Conservation (phyloP, 2,888 invertebrate species). For the Idaea aversata region DNA sequence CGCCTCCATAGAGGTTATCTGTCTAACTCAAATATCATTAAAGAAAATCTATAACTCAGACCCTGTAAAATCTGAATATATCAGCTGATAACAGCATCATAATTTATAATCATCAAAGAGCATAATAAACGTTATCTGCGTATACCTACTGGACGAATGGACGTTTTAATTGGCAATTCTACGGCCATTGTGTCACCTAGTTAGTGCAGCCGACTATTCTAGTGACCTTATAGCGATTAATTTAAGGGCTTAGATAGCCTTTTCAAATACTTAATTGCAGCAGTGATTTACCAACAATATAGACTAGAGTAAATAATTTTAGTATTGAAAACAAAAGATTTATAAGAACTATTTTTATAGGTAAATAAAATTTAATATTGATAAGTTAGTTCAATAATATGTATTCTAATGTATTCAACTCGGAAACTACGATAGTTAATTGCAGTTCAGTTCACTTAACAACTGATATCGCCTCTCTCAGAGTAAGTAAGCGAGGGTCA, state of each 20-base stretch:
- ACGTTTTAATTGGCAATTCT: background rate
- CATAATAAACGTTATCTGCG: too few relatives aligned
- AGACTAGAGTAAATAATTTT: too few relatives aligned
- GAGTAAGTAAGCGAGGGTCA: conserved; percentile 46
- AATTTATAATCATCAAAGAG: too few relatives aligned
- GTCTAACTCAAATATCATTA: too few relatives aligned
- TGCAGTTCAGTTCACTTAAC: conserved; percentile 29
- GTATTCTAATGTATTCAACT: conserved; percentile 40
- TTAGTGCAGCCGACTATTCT: background rate
- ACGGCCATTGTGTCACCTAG: background rate
- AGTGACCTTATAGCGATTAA: background rate
- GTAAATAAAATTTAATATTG: conserved; percentile 21
- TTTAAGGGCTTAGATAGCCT: conserved; percentile 1
- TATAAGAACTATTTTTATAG: conserved; percentile 5
- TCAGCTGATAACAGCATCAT: too few relatives aligned
- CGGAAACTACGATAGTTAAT: conserved; percentile 39
- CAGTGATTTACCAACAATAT: too few relatives aligned
- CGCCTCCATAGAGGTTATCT: too few relatives aligned
- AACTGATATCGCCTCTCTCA: conserved; percentile 35
- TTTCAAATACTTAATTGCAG: conserved; percentile 17
- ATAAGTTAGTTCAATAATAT: conserved; percentile 20
- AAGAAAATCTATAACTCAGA: too few relatives aligned
- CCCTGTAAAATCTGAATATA: too few relatives aligned
- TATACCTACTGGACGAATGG: too few relatives aligned
- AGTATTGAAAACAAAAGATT: too few relatives aligned